These are phyloP conservation scores for Taurulus bubalis DNA, from an alignment of 2,113 vertebrate genomes.

Conservation along the genomic window DNA sequence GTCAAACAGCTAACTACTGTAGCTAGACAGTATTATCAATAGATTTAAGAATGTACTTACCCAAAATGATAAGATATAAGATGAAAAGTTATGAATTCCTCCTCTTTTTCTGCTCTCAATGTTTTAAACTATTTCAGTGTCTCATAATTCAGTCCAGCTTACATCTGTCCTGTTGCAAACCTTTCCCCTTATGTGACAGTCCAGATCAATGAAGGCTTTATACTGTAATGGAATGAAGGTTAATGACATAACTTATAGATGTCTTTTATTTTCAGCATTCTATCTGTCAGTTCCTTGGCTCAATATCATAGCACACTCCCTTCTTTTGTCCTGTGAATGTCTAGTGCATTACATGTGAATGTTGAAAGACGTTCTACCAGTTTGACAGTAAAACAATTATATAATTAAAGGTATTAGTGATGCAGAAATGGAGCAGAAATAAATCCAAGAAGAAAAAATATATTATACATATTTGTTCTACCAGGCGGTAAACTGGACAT, in stretches of 20 bases:
- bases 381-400: too few species aligned
- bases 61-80: not conserved
- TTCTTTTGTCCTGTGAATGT: too few species aligned
- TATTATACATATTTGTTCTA: too few species aligned
- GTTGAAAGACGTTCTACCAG: too few species aligned
- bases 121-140: not conserved
- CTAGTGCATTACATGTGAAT: too few species aligned
- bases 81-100: not conserved
- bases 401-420: too few species aligned
- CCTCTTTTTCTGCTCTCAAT: not conserved
- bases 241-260: not conserved
- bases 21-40: not conserved
- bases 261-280: not conserved
- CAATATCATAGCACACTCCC: too few species aligned
- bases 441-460: too few species aligned
- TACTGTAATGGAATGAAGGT: not conserved
- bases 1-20: too few species aligned
- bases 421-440: too few species aligned
- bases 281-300: too few species aligned
- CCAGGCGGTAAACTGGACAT: too few species aligned
- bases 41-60: not conserved
- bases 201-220: not conserved
- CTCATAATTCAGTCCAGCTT: not conserved
- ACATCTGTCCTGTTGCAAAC: not conserved
- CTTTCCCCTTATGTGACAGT: not conserved